Percentiles rank a stretch among this genome's conserved stretches.
phyloP scores from a whole-genome alignment of 2,797 vertebrate species.

The Anabas testudineus region DNA sequence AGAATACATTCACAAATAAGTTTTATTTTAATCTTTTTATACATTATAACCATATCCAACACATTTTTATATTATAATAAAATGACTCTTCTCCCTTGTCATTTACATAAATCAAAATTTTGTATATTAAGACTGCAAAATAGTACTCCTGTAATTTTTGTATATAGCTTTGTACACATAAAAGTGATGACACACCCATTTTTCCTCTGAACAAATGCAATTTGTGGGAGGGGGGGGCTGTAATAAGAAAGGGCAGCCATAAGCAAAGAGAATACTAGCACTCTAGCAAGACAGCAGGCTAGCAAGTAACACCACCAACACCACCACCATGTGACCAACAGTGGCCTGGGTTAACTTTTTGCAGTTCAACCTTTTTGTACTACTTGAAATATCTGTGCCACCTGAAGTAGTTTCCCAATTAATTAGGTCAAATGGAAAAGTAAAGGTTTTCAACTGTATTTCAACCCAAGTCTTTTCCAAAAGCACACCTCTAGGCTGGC shows the following conservation, averaged over 20 bases:
- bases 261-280: constrained; percentile 79
- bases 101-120: constrained; percentile 82
- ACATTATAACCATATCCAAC: constrained; percentile 86
- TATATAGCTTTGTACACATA: constrained; percentile 83
- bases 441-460: constrained; percentile 46
- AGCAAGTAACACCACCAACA: constrained; percentile 74
- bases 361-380: constrained; percentile 48
- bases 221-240: no score
- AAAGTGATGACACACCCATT: constrained; percentile 78
- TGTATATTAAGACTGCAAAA: constrained; percentile 87
- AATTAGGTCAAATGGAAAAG: constrained; percentile 35
- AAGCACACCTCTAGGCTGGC: constrained; percentile 46
- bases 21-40: constrained; percentile 86
- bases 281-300: constrained; percentile 76
- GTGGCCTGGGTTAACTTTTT: constrained; percentile 69
- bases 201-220: constrained; percentile 72
- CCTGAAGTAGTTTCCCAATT: constrained; percentile 45
- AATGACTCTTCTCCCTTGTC: constrained; percentile 82
- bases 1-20: constrained; percentile 84
- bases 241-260: constrained; percentile 78
- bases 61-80: constrained; percentile 85
- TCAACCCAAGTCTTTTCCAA: constrained; percentile 57
- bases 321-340: constrained; percentile 72
- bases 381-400: constrained; percentile 39
- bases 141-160: constrained; percentile 82